phyloP scores from a whole-genome alignment of 2,797 vertebrate genomes.

The Glossophaga mutica region DNA sequence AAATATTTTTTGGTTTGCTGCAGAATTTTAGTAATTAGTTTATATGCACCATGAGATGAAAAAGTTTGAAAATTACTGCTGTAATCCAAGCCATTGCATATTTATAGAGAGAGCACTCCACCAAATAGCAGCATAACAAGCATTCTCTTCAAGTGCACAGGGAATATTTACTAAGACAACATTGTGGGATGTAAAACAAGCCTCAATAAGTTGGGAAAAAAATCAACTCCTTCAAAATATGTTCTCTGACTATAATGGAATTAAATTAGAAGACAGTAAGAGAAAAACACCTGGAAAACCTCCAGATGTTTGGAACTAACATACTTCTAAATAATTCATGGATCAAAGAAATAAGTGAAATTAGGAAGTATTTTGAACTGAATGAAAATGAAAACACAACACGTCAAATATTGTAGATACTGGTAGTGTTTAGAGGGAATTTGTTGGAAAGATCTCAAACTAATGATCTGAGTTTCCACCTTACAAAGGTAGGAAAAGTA shows the following conservation, averaged over 20 bases:
- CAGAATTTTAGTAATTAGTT: not conserved
- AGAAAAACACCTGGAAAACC: not conserved
- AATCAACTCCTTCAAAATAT: not conserved
- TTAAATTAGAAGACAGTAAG: not conserved
- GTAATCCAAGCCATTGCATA: not conserved
- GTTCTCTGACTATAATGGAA: not conserved
- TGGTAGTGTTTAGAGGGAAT: not conserved
- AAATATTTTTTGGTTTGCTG: not conserved
- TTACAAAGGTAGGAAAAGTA: not conserved
- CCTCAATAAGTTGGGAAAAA: slow-evolving; percentile 22
- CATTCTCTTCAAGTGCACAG: not conserved
- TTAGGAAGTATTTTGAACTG: not conserved
- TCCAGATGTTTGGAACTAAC: not conserved
- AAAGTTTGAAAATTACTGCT: not conserved
- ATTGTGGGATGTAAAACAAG: not conserved
- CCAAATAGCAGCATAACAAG: not conserved
- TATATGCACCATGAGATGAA: not conserved
- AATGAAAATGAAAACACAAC: not conserved
- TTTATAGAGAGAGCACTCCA: not conserved
- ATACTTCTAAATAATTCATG: not conserved
- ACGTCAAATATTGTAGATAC: not conserved
- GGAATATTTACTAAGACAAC: not conserved
- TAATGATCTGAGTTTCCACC: not conserved
- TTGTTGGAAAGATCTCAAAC: not conserved
- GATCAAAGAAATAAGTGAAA: not conserved